A percentile compares a stretch with the other conserved stretches of the same genome.
These are phyloP conservation scores for Odontesthes bonariensis DNA, from an alignment of 2,113 vertebrate species.

Conservation along the genomic window DNA sequence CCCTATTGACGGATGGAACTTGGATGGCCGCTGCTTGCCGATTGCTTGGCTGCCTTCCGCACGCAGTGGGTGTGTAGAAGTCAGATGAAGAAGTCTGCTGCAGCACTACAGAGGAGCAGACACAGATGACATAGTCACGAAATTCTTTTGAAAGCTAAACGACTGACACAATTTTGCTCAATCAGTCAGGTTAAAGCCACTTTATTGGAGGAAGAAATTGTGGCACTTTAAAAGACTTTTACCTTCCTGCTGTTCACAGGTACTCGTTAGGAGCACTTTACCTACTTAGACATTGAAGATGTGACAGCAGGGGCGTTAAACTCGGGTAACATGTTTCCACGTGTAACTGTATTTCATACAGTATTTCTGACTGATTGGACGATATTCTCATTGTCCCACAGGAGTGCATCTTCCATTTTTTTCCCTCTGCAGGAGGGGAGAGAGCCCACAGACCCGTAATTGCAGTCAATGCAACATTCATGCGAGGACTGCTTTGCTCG, in stretches of 20 bases:
- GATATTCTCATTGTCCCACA: conserved; percentile 50
- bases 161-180: not conserved
- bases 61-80: conserved; percentile 16
- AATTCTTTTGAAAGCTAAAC: not conserved
- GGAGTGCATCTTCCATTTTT: conserved; percentile 47
- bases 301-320: conserved; percentile 42
- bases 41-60: not conserved
- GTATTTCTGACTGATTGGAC: conserved; percentile 12
- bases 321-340: not conserved
- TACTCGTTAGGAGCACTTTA: conserved; percentile 43
- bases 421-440: conserved; percentile 59
- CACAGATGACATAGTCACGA: conserved; percentile 9
- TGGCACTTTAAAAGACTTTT: conserved; percentile 22
- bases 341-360: not conserved
- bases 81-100: conserved; percentile 7
- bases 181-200: not conserved
- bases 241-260: conserved; percentile 32
- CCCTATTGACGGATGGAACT: conserved; percentile 21
- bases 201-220: not conserved
- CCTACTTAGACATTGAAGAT: conserved; percentile 13
- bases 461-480: conserved; percentile 71
- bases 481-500: conserved; percentile 39
- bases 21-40: conserved; percentile 4
- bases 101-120: conserved; percentile 3
- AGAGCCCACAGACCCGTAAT: conserved; percentile 60